phyloP scores from a whole-genome alignment of 2,888 invertebrate genomes.

The Aleiodes leptofemur region DNA sequence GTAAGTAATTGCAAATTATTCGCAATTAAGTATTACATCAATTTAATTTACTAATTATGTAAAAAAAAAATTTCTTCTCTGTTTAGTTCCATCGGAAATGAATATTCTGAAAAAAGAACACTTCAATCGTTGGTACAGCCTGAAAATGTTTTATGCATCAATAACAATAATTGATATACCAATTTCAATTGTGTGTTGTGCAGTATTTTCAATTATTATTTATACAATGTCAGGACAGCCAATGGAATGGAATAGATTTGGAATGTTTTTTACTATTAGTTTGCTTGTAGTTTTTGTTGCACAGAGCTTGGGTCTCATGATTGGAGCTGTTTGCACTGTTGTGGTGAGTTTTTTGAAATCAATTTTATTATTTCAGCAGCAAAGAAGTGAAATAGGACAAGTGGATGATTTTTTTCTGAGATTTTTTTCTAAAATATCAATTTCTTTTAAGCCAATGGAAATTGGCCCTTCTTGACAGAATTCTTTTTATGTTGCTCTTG shows the following conservation, averaged over 20 bases:
- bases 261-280: conserved; percentile 90
- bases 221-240: conserved; percentile 96
- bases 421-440: too few species aligned
- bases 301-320: conserved; percentile 93
- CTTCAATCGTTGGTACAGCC: conserved; percentile 92
- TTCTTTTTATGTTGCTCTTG: too few species aligned
- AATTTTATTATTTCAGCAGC: not conserved
- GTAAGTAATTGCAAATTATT: conserved; percentile 77
- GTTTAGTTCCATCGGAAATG: conserved; percentile 87
- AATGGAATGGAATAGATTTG: conserved; percentile 85
- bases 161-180: conserved; percentile 87
- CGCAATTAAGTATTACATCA: not conserved
- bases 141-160: conserved; percentile 88
- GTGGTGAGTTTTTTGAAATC: conserved; percentile 81
- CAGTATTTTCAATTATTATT: conserved; percentile 84
- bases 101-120: conserved; percentile 88
- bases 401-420: too few species aligned
- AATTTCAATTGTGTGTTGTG: conserved; percentile 84
- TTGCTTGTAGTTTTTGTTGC: conserved; percentile 91
- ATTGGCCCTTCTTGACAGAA: too few species aligned
- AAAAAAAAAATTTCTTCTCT: not conserved
- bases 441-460: not conserved
- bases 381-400: too few species aligned
- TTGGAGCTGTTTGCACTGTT: conserved; percentile 92
- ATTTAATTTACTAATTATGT: not conserved